Percentiles rank a stretch among this genome's conserved stretches.
These are phyloP conservation scores for Nemotelus pantherinus DNA, from an alignment of 2,888 invertebrate genomes.

Conservation along the genomic window DNA sequence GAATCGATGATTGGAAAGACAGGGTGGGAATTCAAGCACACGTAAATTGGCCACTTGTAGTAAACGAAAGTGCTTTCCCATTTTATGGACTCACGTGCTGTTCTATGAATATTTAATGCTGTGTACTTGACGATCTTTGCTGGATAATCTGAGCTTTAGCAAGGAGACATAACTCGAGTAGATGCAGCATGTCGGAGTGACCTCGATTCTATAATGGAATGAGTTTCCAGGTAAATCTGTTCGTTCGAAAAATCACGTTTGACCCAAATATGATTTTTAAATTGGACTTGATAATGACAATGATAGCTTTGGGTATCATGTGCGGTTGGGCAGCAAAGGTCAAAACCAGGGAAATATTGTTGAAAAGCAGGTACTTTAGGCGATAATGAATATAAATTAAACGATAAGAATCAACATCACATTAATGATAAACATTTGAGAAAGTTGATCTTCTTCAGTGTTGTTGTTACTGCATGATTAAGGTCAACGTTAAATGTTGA, in stretches of 20 bases:
- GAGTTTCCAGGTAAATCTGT: neutral
- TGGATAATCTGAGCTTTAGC: neutral
- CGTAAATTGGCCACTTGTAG: conserved; percentile 26
- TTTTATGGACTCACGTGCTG: conserved; percentile 2
- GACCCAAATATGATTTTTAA: conserved; percentile 1
- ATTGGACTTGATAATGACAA: neutral
- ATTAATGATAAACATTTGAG: too few relatives aligned
- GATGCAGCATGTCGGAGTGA: neutral
- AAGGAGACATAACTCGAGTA: neutral
- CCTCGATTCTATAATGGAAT: neutral
- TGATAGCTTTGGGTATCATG: too few relatives aligned
- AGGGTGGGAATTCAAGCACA: neutral
- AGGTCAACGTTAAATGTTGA: too few relatives aligned
- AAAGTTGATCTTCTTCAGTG: too few relatives aligned
- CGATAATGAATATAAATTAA: too few relatives aligned
- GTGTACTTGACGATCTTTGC: neutral
- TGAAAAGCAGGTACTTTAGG: too few relatives aligned
- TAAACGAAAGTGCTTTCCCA: neutral
- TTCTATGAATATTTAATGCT: conserved; percentile 8
- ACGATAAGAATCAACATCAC: too few relatives aligned
- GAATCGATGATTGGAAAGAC: neutral
- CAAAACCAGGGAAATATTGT: too few relatives aligned
- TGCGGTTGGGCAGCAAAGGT: too few relatives aligned
- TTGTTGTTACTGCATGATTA: too few relatives aligned
- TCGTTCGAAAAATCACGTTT: neutral